Evolutionary conservation across 2,888 invertebrate genomes (phyloP).

Genomic region (Anthophora plumipes): DNA sequence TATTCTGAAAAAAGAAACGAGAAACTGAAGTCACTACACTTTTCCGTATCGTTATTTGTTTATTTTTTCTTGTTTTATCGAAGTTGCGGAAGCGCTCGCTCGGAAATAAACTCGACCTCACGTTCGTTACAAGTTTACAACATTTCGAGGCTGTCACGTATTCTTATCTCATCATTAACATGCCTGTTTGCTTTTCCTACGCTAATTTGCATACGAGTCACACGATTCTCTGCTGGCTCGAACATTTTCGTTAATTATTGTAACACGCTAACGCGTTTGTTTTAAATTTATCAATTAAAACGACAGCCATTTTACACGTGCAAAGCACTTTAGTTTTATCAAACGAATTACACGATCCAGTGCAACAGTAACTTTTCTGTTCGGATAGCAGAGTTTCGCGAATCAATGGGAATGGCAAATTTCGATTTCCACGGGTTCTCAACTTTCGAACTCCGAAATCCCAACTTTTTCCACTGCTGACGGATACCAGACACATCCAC

Average conservation of each 20-base stretch:
- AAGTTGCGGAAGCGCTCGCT: neutral
- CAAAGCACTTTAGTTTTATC: neutral
- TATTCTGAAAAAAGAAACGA: neutral
- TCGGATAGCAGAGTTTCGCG: neutral
- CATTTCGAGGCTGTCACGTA: neutral
- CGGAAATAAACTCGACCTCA: neutral
- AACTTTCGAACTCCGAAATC: no score
- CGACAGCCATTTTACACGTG: neutral
- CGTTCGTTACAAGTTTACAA: neutral
- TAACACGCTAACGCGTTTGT: neutral
- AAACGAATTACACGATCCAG: neutral
- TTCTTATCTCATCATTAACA: slow-evolving; percentile 38
- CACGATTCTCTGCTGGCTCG: neutral
- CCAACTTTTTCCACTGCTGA: no score
- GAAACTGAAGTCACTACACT: neutral
- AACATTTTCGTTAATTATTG: neutral
- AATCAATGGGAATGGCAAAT: neutral
- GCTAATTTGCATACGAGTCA: neutral
- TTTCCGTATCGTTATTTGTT: neutral
- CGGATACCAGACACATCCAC: no score
- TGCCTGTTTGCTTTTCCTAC: neutral
- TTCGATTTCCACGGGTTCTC: no score
- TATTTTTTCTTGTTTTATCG: no score
- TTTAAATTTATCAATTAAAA: neutral
- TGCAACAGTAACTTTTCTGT: neutral